These are phyloP conservation scores for Elysia crispata DNA, from an alignment of 2,888 invertebrate genomes.

Conservation along the genomic window DNA sequence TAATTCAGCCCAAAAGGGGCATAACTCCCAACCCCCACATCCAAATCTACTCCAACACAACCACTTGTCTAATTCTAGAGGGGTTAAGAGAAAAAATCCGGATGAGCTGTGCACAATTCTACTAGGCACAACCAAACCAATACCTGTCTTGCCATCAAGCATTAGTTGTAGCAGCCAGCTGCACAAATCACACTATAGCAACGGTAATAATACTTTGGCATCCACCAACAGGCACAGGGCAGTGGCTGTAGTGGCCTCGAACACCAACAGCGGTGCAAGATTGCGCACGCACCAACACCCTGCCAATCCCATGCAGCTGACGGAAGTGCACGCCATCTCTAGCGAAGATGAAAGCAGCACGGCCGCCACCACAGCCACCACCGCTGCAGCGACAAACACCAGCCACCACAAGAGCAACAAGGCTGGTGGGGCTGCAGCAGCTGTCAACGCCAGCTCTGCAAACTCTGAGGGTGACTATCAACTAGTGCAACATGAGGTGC, in stretches of 20 bases:
- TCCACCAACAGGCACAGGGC: slow-evolving; percentile 38
- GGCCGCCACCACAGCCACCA: slow-evolving; percentile 59
- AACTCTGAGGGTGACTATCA: slow-evolving; percentile 95
- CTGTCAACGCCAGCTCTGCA: slow-evolving; percentile 62
- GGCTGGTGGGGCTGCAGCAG: slow-evolving; percentile 6
- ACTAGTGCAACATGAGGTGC: slow-evolving; percentile 97
- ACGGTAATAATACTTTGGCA: neutral
- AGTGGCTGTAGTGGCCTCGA: slow-evolving; percentile 24
- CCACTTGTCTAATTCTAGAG: slow-evolving; percentile 14
- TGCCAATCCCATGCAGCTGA: slow-evolving; percentile 70
- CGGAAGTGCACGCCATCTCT: slow-evolving; percentile 71
- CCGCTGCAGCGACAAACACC: slow-evolving; percentile 65
- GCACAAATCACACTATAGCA: no score
- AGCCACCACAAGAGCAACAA: slow-evolving; percentile 56
- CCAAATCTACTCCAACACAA: neutral
- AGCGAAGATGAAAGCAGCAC: slow-evolving; percentile 76
- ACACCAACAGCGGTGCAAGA: neutral
- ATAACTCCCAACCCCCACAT: neutral
- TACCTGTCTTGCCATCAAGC: neutral
- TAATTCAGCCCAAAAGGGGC: slow-evolving; percentile 42
- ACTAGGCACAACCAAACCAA: slow-evolving; percentile 31
- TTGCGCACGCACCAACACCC: slow-evolving; percentile 35
- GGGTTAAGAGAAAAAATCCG: slow-evolving; percentile 27
- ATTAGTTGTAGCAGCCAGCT: no score
- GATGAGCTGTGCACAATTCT: slow-evolving; percentile 29